Base-by-base conservation (phyloP, 2,113 vertebrate species). In the Gasterosteus aculeatus region DNA sequence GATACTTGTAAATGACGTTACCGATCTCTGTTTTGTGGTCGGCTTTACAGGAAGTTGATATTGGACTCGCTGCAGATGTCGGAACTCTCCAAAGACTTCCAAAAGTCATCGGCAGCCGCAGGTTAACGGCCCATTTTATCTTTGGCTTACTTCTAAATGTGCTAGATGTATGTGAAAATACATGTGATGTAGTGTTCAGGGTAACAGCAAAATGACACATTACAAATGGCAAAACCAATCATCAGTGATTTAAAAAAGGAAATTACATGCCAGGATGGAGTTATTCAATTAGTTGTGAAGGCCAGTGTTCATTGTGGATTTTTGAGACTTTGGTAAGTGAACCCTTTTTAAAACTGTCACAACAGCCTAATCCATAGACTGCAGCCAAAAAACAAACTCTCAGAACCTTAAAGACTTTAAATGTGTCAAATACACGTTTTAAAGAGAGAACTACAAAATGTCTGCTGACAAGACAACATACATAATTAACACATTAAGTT, bases 21-120 rank as follows among this genome's bases (percentile, higher is more conserved):
- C n/a, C 29, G 2, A 41, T 5, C 6, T 29, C 19, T 53, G 7
- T 54, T 1, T 26, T 77, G 1, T 15, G 31, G 7, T 41, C 26
- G 12, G 3, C 26, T 46, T 10, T 0, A 54, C 77, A 98, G 97
- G 97, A 98, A 83, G 96, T 97, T 5, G 96, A 98, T 33, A 39
- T 97, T 0, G 97, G 97, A 22, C 79, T 97, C 31, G 96, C 97
- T 0, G 96, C 97, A 0, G 97, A 98, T 4, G 94, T 97, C 0
- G 97, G 96, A 16, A 96, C 95, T 0, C 87, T 98, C 1, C 97
- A 98, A 84, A 93, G 96, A 7, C 94, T 97, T 35, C 97, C 97
- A 1, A 96, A 91, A 77, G 83, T 97, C 71, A 94, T 97, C 2
- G 96, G 97, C 62, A 97, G 85, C 83, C 94, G 90, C 79, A 97